Evolutionary conservation across 2,888 invertebrate genomes (phyloP).

Genomic region (Himalopsyche tibetana): DNA sequence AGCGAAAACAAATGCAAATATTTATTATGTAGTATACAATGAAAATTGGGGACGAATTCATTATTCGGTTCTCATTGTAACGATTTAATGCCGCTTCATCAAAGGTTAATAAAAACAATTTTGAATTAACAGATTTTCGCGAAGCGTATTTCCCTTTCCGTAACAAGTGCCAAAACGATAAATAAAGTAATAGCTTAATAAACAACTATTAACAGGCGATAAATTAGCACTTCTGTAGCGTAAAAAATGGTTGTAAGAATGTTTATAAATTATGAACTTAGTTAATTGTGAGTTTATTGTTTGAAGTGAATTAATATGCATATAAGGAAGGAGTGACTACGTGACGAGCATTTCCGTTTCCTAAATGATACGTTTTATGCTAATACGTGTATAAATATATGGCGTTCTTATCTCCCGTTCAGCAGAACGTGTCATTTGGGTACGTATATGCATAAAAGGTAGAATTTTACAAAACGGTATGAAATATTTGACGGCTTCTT

Average conservation of each 20-base stretch:
- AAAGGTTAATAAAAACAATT: too few relatives aligned
- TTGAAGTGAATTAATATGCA: constrained; percentile 30
- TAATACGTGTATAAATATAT: constrained; percentile 9
- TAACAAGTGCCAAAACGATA: not conserved
- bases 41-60: too few relatives aligned
- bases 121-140: too few relatives aligned
- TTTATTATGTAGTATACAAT: too few relatives aligned
- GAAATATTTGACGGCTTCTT: too few relatives aligned
- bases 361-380: constrained; percentile 34
- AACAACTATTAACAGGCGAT: constrained; percentile 7
- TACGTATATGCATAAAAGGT: not conserved
- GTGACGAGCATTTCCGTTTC: constrained; percentile 29
- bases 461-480: not conserved
- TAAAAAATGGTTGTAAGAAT: not conserved
- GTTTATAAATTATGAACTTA: constrained; percentile 5
- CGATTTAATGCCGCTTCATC: too few relatives aligned
- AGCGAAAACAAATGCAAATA: too few relatives aligned
- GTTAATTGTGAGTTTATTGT: constrained; percentile 7
- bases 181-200: not conserved
- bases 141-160: too few relatives aligned
- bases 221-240: not conserved
- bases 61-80: too few relatives aligned
- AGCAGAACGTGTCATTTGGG: not conserved
- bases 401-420: constrained; percentile 1
- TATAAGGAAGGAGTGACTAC: constrained; percentile 15